Evolutionary conservation across 2,797 vertebrate species (phyloP), one percentile per base, ranked within the genome.

Genomic region (Lepilemur septentrionalis): DNA sequence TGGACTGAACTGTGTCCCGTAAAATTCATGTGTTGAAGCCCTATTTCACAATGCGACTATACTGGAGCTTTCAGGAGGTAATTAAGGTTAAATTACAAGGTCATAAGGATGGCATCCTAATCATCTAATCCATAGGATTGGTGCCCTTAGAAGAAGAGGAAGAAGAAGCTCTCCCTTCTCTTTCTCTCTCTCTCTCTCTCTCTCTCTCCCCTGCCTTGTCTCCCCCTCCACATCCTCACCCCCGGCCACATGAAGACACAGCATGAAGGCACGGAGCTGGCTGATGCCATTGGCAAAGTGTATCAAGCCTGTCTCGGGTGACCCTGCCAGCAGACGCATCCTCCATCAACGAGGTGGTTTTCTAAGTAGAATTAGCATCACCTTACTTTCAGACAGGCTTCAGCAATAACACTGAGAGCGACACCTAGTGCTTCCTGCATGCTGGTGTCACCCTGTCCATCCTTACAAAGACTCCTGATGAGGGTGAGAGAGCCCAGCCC

Each of bases 131-230:
- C 46, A 30, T 30, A 59, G 38, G 11, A 35, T 23, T 28, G 23
- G 38, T 28, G 23, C 30, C 38, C 50, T 81, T 57, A 35, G 28
- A n/a, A 79, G 35, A 79, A 90, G 50, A 69, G 17, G 38, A 59
- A 59, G 55, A 80, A 13, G 23, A 46, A 30, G 41, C 25, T 30
- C 25, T 43, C 15, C 11, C 23, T 72, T 41, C 38, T 72, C 22
- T 41, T 35, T 12, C 17, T 23, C 8, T 22, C 2, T 48, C 15
- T 73, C 9, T 20, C 46, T 75, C 41, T 17, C 69, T n/a, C n/a
- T 25, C 12, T 25, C 38, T 13, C 67, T 0, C 22, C 10, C 20
- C 22, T 1, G 3, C 38, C 6, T 2, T 41, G 4, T 46, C 28
- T 18, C 15, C 30, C 30, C 5, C 73, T 52, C 32, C 8, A 2